Conservation (phyloP, 2,797 vertebrate genomes). For the Leptodactylus fallax region DNA sequence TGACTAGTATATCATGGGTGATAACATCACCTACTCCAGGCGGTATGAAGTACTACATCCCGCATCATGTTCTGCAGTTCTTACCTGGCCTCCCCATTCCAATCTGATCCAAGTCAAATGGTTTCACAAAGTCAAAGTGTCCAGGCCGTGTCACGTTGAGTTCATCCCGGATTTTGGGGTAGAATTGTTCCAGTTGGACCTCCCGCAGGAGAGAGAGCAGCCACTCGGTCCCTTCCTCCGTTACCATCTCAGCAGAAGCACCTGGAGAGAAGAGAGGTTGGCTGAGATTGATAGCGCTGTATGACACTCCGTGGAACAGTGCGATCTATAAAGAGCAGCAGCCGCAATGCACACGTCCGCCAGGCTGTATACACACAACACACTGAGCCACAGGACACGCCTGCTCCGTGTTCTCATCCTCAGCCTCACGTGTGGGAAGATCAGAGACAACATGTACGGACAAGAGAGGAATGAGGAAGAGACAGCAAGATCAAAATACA, state of each 20-base stretch:
- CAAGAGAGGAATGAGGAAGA: constrained; percentile 55
- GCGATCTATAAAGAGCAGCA: background rate
- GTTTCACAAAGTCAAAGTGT: constrained; percentile 87
- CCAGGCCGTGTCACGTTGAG: constrained; percentile 86
- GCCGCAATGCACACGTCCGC: background rate
- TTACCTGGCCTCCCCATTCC: constrained; percentile 90
- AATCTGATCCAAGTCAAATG: constrained; percentile 84
- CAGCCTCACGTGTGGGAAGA: constrained; percentile 31
- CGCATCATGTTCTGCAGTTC: background rate
- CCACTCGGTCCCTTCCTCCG: constrained; percentile 85
- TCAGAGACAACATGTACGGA: constrained; percentile 19
- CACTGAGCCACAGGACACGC: background rate
- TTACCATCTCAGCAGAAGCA: constrained; percentile 78
- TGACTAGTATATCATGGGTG: no score
- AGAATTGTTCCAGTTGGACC: constrained; percentile 88
- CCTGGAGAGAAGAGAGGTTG: background rate
- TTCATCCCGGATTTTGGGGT: constrained; percentile 81
- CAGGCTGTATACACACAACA: constrained; percentile 29
- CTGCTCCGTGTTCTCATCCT: background rate
- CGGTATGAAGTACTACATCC: background rate
- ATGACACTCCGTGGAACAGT: background rate
- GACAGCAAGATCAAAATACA: background rate
- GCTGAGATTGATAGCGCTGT: background rate
- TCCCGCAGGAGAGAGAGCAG: constrained; percentile 83
- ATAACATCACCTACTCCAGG: no score